Percentiles rank a stretch among this genome's conserved stretches.
These are phyloP conservation scores for Ailuropoda melanoleuca DNA, from an alignment of 2,113 vertebrate species.

Conservation along the genomic window DNA sequence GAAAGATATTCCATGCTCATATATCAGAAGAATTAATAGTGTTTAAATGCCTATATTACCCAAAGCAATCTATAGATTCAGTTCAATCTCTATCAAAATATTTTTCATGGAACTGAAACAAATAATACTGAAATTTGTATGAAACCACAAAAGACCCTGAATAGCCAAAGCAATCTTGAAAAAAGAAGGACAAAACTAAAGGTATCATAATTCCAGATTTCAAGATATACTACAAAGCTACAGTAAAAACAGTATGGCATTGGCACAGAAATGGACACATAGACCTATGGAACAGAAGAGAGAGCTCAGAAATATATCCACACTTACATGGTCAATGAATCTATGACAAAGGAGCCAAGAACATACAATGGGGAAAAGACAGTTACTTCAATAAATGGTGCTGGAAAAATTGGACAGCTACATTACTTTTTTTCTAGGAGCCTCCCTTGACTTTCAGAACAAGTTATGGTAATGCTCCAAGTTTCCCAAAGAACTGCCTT, in stretches of 20 bases:
- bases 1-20: background rate
- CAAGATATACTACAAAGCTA: background rate
- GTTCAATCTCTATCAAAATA: background rate
- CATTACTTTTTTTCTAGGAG: background rate
- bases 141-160: background rate
- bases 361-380: background rate
- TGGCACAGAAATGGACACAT: background rate
- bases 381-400: background rate
- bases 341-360: background rate
- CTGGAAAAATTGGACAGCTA: background rate
- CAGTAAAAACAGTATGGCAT: background rate
- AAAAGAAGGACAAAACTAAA: background rate
- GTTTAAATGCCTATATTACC: background rate
- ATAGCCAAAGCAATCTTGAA: background rate
- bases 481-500: background rate
- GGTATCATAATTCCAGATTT: background rate
- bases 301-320: background rate
- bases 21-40: background rate
- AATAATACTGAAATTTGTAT: background rate
- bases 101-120: background rate
- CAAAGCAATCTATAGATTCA: background rate
- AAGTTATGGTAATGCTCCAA: background rate
- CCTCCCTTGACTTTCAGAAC: background rate
- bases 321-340: background rate
- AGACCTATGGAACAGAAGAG: background rate